Evolutionary conservation across 2,113 vertebrate genomes (phyloP).

Genomic region (Ailuropoda melanoleuca): DNA sequence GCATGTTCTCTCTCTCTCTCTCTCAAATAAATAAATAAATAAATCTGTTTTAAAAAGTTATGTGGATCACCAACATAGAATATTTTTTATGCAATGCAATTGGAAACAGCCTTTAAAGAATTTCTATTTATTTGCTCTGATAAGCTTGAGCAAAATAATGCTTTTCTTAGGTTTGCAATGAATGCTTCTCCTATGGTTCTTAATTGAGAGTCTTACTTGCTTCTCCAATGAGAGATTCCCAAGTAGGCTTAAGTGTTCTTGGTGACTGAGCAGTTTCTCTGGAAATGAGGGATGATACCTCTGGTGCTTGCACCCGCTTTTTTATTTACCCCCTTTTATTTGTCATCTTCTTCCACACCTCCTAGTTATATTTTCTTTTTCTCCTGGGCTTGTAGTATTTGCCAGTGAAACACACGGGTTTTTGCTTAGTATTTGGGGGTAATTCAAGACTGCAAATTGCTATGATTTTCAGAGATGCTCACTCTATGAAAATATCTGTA

Average conservation of each 20-base stretch:
- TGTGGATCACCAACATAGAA: background rate
- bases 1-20: too few relatives aligned
- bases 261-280: background rate
- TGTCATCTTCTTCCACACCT: background rate
- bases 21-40: slow-evolving; percentile 47
- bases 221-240: background rate
- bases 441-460: background rate
- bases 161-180: background rate
- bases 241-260: background rate
- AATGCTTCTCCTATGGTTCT: background rate
- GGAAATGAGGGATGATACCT: background rate
- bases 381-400: background rate
- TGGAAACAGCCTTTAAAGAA: background rate
- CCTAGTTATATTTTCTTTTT: background rate
- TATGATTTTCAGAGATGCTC: background rate
- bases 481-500: background rate
- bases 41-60: slow-evolving; percentile 20
- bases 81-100: slow-evolving; percentile 37
- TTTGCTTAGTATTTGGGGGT: background rate
- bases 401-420: background rate
- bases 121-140: background rate
- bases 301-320: background rate
- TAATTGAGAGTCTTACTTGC: background rate
- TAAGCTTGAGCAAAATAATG: background rate
- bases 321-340: background rate